Conservation (phyloP, 53 echinoderm and acorn worm genomes). For the Holothuria leucospilota region DNA sequence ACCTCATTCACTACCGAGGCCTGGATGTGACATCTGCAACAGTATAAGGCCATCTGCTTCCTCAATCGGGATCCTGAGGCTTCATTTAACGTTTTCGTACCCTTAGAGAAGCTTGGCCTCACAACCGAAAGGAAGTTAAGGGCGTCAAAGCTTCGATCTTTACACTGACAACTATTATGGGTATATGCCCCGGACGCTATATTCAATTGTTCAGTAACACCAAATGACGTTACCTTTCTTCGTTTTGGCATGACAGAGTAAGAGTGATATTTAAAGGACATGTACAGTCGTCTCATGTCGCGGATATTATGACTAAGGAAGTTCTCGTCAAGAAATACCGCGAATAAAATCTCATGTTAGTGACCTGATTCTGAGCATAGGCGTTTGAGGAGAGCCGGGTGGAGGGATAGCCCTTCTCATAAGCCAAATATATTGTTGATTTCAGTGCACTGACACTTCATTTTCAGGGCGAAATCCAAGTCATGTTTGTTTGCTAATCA, state of each 20-base stretch:
- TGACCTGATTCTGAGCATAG: too few species aligned
- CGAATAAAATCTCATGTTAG: too few species aligned
- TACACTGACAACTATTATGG: constrained; percentile 59
- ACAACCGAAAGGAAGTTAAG: constrained; percentile 44
- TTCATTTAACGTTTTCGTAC: constrained; percentile 44
- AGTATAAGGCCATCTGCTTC: constrained; percentile 55
- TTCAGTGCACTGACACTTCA: too few species aligned
- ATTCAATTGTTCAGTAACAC: constrained; percentile 53
- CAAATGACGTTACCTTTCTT: constrained; percentile 49
- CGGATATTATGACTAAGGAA: too few species aligned
- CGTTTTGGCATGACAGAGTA: constrained; percentile 55
- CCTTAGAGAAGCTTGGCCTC: constrained; percentile 60
- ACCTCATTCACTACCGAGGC: constrained; percentile 3
- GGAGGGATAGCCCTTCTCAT: too few species aligned
- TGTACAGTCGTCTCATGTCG: too few species aligned
- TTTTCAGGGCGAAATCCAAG: too few species aligned
- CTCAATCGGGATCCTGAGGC: constrained; percentile 49
- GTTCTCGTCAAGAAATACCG: too few species aligned
- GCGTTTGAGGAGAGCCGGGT: too few species aligned
- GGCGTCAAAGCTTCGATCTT: constrained; percentile 57
- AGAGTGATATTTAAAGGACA: background rate
- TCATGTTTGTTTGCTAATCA: too few species aligned
- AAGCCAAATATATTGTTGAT: too few species aligned
- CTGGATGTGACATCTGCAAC: background rate
- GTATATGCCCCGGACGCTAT: constrained; percentile 60